Evolutionary conservation across 2,888 invertebrate genomes (phyloP).

Genomic region (Drosophila formosana): DNA sequence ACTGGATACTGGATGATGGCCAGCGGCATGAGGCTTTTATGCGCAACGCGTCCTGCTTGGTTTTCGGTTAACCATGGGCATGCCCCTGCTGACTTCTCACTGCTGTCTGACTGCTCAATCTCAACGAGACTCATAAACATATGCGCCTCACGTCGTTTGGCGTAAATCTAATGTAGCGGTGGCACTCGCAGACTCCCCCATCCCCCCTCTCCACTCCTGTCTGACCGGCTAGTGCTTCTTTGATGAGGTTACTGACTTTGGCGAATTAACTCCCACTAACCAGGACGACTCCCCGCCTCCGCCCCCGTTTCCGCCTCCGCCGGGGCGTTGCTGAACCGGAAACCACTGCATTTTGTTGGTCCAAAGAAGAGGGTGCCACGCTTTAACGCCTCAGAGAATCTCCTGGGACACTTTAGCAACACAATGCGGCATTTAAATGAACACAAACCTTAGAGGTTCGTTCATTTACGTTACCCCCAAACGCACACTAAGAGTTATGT

Average conservation of each 20-base stretch:
- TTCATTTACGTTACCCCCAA: constrained; percentile 30
- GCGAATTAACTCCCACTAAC: constrained; percentile 77
- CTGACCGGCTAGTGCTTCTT: constrained; percentile 65
- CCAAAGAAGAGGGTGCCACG: constrained; percentile 80
- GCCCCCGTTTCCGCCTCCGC: constrained; percentile 19
- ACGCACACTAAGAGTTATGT: constrained; percentile 1
- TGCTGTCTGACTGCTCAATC: constrained; percentile 56
- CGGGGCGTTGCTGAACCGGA: constrained; percentile 77
- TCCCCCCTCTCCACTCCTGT: background rate
- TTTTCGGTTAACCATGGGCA: constrained; percentile 83
- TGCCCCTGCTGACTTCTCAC: constrained; percentile 62
- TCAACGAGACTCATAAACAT: constrained; percentile 83
- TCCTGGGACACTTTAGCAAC: constrained; percentile 80
- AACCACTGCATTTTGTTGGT: constrained; percentile 82
- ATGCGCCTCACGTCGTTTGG: constrained; percentile 84
- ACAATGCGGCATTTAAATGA: constrained; percentile 80
- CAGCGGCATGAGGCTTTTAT: constrained; percentile 76
- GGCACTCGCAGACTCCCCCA: constrained; percentile 48
- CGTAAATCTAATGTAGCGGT: constrained; percentile 83
- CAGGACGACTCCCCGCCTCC: background rate
- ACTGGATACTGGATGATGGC: background rate
- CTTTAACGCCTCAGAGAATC: constrained; percentile 84
- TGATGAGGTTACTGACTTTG: constrained; percentile 81
- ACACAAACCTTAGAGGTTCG: constrained; percentile 64
- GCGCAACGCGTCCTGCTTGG: constrained; percentile 77